Conservation (phyloP, 2,113 vertebrate species). For the Oenanthe melanoleuca region DNA sequence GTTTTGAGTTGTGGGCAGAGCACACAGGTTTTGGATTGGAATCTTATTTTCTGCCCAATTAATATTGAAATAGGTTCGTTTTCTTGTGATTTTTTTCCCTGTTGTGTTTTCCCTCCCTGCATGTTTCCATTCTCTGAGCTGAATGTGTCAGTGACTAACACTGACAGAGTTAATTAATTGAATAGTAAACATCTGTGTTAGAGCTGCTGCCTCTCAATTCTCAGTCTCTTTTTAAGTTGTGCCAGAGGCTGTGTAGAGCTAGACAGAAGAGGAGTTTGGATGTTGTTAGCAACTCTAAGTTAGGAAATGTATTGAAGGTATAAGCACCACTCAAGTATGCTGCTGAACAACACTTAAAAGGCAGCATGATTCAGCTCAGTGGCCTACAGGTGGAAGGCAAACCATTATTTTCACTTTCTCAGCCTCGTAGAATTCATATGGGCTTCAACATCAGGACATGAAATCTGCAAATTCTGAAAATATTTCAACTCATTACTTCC, state of each 20-base stretch:
- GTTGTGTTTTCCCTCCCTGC: background rate
- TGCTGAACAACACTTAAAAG: background rate
- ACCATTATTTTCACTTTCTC: background rate
- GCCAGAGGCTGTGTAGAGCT: background rate
- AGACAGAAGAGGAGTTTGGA: background rate
- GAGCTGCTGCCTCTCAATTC: background rate
- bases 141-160: background rate
- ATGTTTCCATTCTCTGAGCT: background rate
- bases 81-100: background rate
- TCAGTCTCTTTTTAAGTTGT: background rate
- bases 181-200: background rate
- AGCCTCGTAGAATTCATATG: background rate
- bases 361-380: background rate
- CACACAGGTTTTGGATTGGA: background rate
- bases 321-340: background rate
- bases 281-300: background rate
- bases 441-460: background rate
- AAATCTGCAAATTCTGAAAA: background rate
- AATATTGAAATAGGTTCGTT: background rate
- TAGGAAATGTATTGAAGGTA: background rate
- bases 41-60: background rate
- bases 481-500: background rate
- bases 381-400: background rate
- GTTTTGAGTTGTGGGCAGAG: background rate
- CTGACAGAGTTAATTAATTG: background rate